Percentiles rank a stretch among this genome's conserved stretches.
These are phyloP conservation scores for Cryptotermes secundus DNA, from an alignment of 1,140 invertebrate species.

Conservation along the genomic window DNA sequence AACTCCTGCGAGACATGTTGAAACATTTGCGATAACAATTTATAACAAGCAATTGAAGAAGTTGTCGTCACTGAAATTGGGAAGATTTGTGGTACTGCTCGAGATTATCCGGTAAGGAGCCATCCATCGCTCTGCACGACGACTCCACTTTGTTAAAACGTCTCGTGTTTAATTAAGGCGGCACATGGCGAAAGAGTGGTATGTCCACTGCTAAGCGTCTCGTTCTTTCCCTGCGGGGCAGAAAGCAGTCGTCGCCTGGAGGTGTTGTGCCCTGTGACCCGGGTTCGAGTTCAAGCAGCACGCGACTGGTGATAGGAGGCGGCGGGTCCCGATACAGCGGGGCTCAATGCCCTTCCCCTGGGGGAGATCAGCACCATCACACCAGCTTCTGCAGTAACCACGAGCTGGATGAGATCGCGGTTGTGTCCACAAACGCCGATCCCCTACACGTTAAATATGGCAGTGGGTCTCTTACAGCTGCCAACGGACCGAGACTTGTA, in stretches of 20 bases:
- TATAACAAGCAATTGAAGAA: no score
- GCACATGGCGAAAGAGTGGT: neutral
- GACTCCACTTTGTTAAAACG: no score
- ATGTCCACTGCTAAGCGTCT: conserved; percentile 7
- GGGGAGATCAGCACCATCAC: conserved; percentile 47
- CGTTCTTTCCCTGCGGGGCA: neutral
- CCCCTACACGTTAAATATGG: conserved; percentile 61
- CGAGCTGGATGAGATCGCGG: conserved; percentile 75
- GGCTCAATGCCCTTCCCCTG: conserved; percentile 45
- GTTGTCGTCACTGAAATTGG: no score
- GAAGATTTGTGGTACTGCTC: no score
- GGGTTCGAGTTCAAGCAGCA: neutral
- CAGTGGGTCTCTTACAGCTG: conserved; percentile 53
- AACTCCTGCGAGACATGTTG: no score
- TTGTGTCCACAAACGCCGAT: conserved; percentile 62
- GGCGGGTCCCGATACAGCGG: neutral
- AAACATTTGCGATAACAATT: no score
- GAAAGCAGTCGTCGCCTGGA: neutral
- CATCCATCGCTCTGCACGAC: no score
- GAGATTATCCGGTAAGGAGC: no score
- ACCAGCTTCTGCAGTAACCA: conserved; percentile 50
- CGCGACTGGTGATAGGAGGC: conserved; percentile 4
- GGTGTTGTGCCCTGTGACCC: neutral
- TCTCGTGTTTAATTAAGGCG: no score
- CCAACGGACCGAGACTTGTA: conserved; percentile 64